Percentiles rank a stretch among this genome's conserved stretches.
These are phyloP conservation scores for Artemisiospiza belli DNA, from an alignment of 2,113 vertebrate genomes.

Conservation along the genomic window DNA sequence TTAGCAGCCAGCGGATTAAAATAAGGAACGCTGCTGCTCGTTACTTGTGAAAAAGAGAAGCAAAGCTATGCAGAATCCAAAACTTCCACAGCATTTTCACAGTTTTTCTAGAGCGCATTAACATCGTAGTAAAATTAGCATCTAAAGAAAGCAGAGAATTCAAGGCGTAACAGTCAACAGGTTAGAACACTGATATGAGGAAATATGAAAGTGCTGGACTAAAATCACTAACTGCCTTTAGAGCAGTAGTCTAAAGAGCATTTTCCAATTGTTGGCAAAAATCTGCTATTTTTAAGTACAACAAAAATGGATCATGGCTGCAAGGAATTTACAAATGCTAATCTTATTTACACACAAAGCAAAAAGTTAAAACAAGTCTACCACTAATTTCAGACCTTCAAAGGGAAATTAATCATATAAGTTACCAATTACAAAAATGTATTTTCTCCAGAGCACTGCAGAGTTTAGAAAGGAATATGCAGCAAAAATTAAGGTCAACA, in stretches of 20 bases:
- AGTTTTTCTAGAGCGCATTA: background rate
- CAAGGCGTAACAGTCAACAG: background rate
- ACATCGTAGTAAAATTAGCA: background rate
- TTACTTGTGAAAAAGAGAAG: background rate
- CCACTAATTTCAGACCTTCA: background rate
- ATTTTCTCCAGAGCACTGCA: background rate
- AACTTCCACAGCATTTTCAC: background rate
- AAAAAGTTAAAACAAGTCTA: background rate
- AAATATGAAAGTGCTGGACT: background rate
- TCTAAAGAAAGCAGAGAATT: background rate
- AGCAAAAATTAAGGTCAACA: background rate
- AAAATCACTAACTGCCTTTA: background rate
- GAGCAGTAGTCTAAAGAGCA: background rate
- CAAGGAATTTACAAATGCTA: background rate
- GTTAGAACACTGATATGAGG: background rate
- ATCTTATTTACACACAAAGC: background rate
- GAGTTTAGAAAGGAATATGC: background rate
- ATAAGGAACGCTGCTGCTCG: background rate
- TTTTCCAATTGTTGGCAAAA: background rate
- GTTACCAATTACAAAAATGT: background rate
- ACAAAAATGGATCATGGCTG: background rate
- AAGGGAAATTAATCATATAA: background rate
- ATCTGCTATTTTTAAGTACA: background rate
- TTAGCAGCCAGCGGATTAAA: background rate
- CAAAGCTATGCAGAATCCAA: background rate